Percentiles rank a stretch among this genome's conserved stretches.
Evolutionary conservation across 2,888 invertebrate species (phyloP).

Genomic region (Melanophora roralis): DNA sequence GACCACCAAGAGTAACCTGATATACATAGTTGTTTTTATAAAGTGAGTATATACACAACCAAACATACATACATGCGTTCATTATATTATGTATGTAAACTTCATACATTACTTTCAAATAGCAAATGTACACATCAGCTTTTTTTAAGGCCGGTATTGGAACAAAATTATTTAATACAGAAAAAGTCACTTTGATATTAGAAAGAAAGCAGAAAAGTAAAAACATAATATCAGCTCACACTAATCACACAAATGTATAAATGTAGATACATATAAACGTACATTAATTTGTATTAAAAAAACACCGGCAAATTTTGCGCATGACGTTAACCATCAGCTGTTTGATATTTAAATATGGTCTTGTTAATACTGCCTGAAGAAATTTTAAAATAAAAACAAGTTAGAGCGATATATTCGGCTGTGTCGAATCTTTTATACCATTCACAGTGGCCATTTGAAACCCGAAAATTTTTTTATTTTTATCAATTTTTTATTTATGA

Average conservation of each 20-base stretch:
- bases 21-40: background rate
- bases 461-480: too few species aligned
- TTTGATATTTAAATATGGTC: background rate
- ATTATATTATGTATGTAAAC: background rate
- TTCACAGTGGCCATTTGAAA: too few species aligned
- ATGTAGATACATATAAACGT: too few species aligned
- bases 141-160: constrained; percentile 21
- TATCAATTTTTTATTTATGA: too few species aligned
- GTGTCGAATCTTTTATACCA: too few species aligned
- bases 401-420: too few species aligned
- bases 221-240: background rate
- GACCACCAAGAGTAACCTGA: background rate
- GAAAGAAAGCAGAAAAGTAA: background rate
- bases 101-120: constrained; percentile 50
- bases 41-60: background rate
- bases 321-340: constrained; percentile 4
- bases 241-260: too few species aligned
- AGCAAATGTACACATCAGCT: constrained; percentile 63
- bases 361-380: background rate
- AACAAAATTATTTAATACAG: background rate
- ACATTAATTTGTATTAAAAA: too few species aligned
- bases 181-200: background rate
- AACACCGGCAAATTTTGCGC: constrained; percentile 10
- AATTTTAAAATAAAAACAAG: background rate
- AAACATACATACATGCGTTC: background rate